phyloP scores from a whole-genome alignment of 2,797 vertebrate species.

The Myotis vivesi region DNA sequence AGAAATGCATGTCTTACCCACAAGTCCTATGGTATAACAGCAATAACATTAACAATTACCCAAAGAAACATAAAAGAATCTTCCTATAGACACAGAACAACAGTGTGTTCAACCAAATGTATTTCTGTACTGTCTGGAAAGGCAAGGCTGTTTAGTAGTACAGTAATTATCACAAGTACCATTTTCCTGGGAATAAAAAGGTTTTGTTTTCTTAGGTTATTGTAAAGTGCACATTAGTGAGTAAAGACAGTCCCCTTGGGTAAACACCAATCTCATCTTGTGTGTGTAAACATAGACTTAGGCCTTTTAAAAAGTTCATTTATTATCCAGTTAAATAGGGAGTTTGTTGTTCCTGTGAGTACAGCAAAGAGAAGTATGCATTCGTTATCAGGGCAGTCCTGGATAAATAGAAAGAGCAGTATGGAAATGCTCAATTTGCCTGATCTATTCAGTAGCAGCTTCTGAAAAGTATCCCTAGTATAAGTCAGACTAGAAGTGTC shows the following conservation, averaged over 20 bases:
- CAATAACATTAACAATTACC: slow-evolving; percentile 61
- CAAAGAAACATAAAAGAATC: slow-evolving; percentile 56
- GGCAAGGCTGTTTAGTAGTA: slow-evolving; percentile 36
- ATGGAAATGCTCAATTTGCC: neutral
- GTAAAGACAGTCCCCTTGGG: slow-evolving; percentile 49
- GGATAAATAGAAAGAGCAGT: neutral
- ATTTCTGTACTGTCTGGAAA: slow-evolving; percentile 57
- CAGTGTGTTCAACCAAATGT: slow-evolving; percentile 55
- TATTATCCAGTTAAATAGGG: slow-evolving; percentile 62
- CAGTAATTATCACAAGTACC: slow-evolving; percentile 57
- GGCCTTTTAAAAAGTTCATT: slow-evolving; percentile 64
- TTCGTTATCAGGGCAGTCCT: neutral
- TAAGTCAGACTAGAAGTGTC: neutral
- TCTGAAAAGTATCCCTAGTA: neutral
- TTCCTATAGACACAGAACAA: slow-evolving; percentile 44
- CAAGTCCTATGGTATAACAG: slow-evolving; percentile 52
- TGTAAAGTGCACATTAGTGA: slow-evolving; percentile 70
- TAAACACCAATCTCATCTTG: slow-evolving; percentile 64
- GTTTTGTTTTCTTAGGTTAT: slow-evolving; percentile 74
- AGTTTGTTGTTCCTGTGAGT: neutral
- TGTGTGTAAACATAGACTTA: slow-evolving; percentile 63
- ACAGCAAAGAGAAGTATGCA: neutral
- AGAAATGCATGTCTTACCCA: slow-evolving; percentile 56
- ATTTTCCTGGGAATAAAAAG: slow-evolving; percentile 60
- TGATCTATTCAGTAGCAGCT: neutral